Percentiles rank a stretch among this genome's conserved stretches.
Evolutionary conservation across 2,113 vertebrate species (phyloP).

Genomic region (Zosterops pallidus): DNA sequence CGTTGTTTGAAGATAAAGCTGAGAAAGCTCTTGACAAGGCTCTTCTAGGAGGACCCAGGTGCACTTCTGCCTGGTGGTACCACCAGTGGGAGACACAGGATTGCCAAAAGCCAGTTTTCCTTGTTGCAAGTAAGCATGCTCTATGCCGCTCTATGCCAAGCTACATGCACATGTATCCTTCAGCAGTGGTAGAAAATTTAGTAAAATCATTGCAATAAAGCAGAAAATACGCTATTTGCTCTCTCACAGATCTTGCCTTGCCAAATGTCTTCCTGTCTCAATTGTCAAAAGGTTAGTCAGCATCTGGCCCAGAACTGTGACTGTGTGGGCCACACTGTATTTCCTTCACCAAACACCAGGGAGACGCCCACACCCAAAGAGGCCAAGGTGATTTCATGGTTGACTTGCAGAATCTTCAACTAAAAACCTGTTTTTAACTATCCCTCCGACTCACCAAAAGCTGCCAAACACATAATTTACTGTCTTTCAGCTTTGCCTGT

Average conservation of each 20-base stretch:
- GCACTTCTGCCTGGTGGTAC: not conserved
- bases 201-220: not conserved
- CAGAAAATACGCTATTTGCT: not conserved
- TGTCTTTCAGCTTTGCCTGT: not conserved
- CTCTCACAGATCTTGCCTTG: not conserved
- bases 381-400: not conserved
- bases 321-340: accelerated
- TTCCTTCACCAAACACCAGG: not conserved
- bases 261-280: not conserved
- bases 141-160: not conserved
- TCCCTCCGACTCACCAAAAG: not conserved
- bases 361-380: not conserved
- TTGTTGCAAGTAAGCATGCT: not conserved
- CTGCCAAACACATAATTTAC: not conserved
- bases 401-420: not conserved
- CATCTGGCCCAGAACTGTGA: not conserved
- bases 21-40: not conserved
- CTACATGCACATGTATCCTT: accelerated
- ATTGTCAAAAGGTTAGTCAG: not conserved
- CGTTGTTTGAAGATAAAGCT: not conserved
- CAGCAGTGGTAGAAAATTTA: not conserved
- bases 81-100: not conserved
- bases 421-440: not conserved
- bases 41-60: not conserved
- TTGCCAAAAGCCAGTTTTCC: not conserved